phyloP scores from a whole-genome alignment of 2,797 vertebrate genomes.

The Ptychadena robeensis region DNA sequence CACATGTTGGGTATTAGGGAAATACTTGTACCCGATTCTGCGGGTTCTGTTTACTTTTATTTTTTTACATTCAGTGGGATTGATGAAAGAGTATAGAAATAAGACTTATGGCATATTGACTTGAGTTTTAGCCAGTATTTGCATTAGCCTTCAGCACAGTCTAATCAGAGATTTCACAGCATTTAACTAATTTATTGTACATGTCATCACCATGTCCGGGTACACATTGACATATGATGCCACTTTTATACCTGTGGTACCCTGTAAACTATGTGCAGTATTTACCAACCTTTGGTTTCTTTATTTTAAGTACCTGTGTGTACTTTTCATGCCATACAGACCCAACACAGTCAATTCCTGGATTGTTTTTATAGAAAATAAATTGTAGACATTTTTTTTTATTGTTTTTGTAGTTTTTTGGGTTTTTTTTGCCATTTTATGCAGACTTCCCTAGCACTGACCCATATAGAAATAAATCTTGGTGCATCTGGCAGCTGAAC shows the following conservation, averaged over 20 bases:
- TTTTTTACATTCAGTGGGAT: constrained; percentile 60
- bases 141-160: constrained; percentile 6
- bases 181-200: background rate
- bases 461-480: background rate
- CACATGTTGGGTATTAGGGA: constrained; percentile 69
- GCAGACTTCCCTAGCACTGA: background rate
- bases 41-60: constrained; percentile 69
- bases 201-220: background rate
- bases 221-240: background rate
- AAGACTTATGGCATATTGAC: background rate
- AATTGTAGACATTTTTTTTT: background rate
- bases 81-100: constrained; percentile 33
- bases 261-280: background rate
- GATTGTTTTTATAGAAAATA: background rate
- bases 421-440: too few species aligned
- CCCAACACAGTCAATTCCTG: background rate
- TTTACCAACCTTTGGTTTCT: background rate
- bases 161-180: background rate
- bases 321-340: background rate
- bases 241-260: background rate
- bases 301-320: background rate
- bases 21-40: constrained; percentile 71
- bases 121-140: constrained; percentile 40
- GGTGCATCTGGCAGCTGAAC: background rate
- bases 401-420: too few species aligned